Evolutionary conservation across 2,888 invertebrate species (phyloP).

Genomic region (Thalpophila matura): DNA sequence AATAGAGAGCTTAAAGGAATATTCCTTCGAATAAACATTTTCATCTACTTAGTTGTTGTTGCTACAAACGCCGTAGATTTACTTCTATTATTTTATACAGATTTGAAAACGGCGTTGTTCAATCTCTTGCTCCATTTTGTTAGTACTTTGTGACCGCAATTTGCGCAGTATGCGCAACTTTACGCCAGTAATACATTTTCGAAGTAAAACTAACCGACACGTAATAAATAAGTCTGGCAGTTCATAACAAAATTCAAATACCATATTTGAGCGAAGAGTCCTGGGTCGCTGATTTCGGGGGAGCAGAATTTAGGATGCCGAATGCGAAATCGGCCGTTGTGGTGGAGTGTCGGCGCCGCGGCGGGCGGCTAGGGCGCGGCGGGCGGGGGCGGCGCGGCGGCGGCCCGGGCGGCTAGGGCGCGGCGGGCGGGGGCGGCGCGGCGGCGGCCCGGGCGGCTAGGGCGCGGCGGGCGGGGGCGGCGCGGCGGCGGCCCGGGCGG

Average conservation of each 20-base stretch:
- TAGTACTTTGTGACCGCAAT: background rate
- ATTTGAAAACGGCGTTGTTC: background rate
- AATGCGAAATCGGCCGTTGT: background rate
- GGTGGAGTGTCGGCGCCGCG: background rate
- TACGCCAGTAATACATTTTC: background rate
- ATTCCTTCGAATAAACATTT: background rate
- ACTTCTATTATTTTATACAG: background rate
- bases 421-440: constrained; percentile 54
- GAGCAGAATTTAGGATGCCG: background rate
- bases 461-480: constrained; percentile 59
- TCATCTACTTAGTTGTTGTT: background rate
- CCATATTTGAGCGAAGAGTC: background rate
- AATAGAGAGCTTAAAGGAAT: background rate
- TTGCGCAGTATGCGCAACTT: background rate
- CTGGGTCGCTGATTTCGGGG: background rate
- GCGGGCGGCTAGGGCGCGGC: constrained; percentile 55
- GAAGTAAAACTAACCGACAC: too few relatives aligned
- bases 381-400: constrained; percentile 51
- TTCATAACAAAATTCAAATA: constrained; percentile 32
- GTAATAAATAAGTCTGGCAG: constrained; percentile 13
- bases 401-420: constrained; percentile 48
- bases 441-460: constrained; percentile 42
- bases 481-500: constrained; percentile 39
- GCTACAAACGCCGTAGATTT: background rate
- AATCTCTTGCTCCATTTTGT: background rate